Evolutionary conservation across 2,888 invertebrate genomes (phyloP), one percentile per base, ranked within the genome.

Genomic region (Tetheella fluctuosa): DNA sequence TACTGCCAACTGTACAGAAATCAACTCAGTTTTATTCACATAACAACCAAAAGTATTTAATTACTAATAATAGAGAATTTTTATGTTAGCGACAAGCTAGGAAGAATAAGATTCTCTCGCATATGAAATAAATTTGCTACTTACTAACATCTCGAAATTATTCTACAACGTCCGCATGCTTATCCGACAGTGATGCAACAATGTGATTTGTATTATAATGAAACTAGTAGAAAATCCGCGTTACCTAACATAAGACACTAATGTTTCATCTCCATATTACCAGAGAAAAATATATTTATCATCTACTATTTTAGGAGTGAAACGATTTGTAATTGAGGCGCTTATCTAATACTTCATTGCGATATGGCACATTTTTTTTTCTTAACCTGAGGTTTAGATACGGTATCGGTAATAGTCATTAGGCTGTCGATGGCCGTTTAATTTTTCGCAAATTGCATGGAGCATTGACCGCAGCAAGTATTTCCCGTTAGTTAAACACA

Each of bases 401-500:
- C n/a, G 39, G 39, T 39, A 8, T n/a, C 39, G n/a, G 39, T n/a
- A 8, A 48, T 20, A 17, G 48, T 20, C 8, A 48, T 48, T 48
- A 20, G 48, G 7, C 48, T 2, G 48, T 20, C 48, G n/a, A 42
- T 57, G 23, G 23, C 42, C 54, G 48, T 23, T 53, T 23, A 25
- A 25, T 57, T 30, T 56, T 17, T 52, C 34, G 53, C 30, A 54
- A 28, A 52, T n/a, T n/a, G 57, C 57, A 23, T 37, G 56, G 60
- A 48, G 48, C 48, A 48, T 20, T 68, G 67, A 74, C 64, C 67
- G 68, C 64, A 64, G 20, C 48, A 48, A 68, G 68, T 67, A 66
- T 68, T 69, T 67, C 66, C 78, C 71, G 75, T 75, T 75, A 74
- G 63, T 63, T 39, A 39, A 48, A 48, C 60, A 61, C 60, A 60